These are phyloP conservation scores for Branchinecta lindahli DNA, from an alignment of 1,140 invertebrate genomes.

Conservation along the genomic window DNA sequence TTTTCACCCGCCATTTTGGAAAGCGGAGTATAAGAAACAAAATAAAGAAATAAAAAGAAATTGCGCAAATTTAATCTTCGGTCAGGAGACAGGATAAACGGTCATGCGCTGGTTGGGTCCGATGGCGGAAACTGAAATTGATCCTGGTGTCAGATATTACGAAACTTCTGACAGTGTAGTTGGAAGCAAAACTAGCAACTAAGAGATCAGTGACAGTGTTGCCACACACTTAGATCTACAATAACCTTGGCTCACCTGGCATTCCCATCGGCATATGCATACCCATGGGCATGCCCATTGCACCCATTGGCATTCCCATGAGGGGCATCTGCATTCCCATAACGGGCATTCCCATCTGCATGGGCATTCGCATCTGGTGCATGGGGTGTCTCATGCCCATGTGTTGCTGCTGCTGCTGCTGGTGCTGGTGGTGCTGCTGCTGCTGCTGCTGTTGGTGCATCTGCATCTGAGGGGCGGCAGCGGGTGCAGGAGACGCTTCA, in stretches of 20 bases:
- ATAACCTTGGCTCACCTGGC: not conserved
- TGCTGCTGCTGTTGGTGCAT: not conserved
- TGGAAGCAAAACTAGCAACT: no score
- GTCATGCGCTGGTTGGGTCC: no score
- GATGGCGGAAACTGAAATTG: no score
- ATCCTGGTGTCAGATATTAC: no score
- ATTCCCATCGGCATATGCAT: slow-evolving; percentile 5
- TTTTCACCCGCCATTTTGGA: no score
- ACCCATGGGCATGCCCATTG: not conserved
- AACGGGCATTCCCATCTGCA: not conserved
- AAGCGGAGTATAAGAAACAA: no score
- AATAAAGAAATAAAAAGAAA: no score
- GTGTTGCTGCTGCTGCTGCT: not conserved
- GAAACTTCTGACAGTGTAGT: no score
- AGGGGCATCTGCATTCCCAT: not conserved
- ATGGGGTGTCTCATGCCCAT: not conserved
- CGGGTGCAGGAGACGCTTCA: not conserved
- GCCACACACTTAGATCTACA: no score
- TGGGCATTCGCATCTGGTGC: not conserved
- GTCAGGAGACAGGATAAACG: no score
- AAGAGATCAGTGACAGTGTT: no score
- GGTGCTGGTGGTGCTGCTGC: not conserved
- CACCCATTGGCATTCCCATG: not conserved
- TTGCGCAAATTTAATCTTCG: no score
- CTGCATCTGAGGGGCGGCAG: not conserved